phyloP scores from a whole-genome alignment of 2,797 vertebrate species.

The Gallinago stenura region DNA sequence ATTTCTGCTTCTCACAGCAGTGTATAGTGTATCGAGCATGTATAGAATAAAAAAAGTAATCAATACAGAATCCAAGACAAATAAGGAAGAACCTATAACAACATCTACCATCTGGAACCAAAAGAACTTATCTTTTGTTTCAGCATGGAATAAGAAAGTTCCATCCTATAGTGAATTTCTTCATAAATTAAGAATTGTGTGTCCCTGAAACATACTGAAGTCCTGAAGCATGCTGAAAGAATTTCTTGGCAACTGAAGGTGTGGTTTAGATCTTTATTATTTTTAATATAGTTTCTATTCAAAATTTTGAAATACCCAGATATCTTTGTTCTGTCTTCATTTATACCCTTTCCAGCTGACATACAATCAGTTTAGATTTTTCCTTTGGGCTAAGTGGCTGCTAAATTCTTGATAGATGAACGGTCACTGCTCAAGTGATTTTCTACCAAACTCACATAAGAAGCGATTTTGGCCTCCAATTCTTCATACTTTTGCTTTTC shows the following conservation, averaged over 20 bases:
- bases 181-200: not conserved
- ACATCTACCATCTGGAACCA: not conserved
- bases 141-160: not conserved
- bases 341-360: conserved; percentile 11
- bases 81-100: not conserved
- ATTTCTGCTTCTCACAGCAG: not conserved
- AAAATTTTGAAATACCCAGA: not conserved
- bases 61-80: not conserved
- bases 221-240: not conserved
- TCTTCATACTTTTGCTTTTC: not conserved
- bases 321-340: not conserved
- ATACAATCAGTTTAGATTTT: not conserved
- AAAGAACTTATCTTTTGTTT: not conserved
- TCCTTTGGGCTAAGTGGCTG: not conserved
- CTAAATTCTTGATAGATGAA: not conserved
- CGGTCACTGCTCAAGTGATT: not conserved
- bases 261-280: not conserved
- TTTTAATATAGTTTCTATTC: not conserved
- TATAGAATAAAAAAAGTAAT: not conserved
- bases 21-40: not conserved
- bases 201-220: not conserved
- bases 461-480: not conserved
- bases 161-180: not conserved
- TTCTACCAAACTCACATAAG: not conserved
- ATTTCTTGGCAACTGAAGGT: not conserved